Evolutionary conservation across 2,888 invertebrate genomes (phyloP).

Genomic region (Diaphora mendica): DNA sequence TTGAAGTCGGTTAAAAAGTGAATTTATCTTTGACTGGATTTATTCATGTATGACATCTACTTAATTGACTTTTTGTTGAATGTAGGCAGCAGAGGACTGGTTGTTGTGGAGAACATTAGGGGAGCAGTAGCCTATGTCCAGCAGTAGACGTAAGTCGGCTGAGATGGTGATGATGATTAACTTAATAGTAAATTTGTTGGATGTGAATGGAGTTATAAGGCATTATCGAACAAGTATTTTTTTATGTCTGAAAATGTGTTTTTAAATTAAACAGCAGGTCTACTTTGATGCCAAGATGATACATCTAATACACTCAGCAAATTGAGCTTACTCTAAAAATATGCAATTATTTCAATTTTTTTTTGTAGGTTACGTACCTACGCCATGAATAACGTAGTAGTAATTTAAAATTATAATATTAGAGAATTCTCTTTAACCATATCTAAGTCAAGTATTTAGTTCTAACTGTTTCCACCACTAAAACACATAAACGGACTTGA

Average conservation of each 20-base stretch:
- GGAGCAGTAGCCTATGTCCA: no score
- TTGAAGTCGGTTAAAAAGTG: no score
- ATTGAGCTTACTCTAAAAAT: no score
- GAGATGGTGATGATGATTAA: no score
- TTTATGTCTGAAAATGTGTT: not conserved
- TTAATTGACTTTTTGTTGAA: constrained; percentile 19
- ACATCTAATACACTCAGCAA: not conserved
- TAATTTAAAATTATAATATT: no score
- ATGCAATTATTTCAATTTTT: not conserved
- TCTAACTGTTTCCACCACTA: not conserved
- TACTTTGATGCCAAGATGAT: not conserved
- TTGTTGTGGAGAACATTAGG: not conserved
- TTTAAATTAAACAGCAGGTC: not conserved
- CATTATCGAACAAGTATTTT: no score
- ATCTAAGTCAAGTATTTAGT: not conserved
- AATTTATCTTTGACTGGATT: constrained; percentile 9
- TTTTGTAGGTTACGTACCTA: no score
- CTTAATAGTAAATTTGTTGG: no score
- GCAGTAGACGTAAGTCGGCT: no score
- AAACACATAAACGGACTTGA: constrained; percentile 22
- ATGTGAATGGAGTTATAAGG: not conserved
- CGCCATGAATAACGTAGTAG: no score
- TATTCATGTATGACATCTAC: not conserved
- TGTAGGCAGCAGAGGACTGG: not conserved
- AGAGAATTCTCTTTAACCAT: no score